Evolutionary conservation across 1,140 invertebrate genomes (phyloP), one percentile per base, ranked within the genome.

Genomic region (Linepithema humile): DNA sequence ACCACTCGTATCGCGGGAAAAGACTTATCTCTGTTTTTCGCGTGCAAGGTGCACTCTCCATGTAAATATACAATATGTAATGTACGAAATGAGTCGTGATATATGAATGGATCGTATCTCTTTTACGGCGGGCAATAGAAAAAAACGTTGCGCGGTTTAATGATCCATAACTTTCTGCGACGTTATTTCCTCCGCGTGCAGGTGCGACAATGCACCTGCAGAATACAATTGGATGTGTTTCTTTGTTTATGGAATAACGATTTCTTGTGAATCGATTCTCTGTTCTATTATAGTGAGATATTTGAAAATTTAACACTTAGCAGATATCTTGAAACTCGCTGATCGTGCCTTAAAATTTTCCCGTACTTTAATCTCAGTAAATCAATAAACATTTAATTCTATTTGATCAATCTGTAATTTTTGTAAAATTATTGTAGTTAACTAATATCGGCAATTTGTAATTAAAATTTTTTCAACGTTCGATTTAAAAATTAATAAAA

Each of bases 141-240:
- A 32, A 43, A 50, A 53, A 55, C 43, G 48, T 69, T 20, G 64
- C 12, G 9, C 60, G 60, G n/a, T 38, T 70, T 80, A 80, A 80
- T 55, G 75, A 80, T 10, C 62, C 75, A 45, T 69, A 69, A 55
- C 75, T 80, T 70, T 48, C 48, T 70, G 29, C 64, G n/a, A 55
- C 23, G 48, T 80, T 70, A 70, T n/a, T 80, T 70, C 35, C 48
- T 69, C 23, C n/a, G 32, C n/a, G n/a, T n/a, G n/a, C 75, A 67
- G 74, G 60, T 77, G 74, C 45, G 32, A 67, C 60, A 43, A n/a
- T 3, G 62, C 35, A 78, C 62, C 35, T 69, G 45, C 45, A 17
- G 1, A 38, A 9, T 20, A 20, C 32, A 65, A 75, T 6, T 62
- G 59, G n/a, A 4, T 26, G 15, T 29, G 5, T 57, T 32, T 32